phyloP scores from a whole-genome alignment of 2,113 vertebrate genomes.

The Brachyhypopomus occidentalis region DNA sequence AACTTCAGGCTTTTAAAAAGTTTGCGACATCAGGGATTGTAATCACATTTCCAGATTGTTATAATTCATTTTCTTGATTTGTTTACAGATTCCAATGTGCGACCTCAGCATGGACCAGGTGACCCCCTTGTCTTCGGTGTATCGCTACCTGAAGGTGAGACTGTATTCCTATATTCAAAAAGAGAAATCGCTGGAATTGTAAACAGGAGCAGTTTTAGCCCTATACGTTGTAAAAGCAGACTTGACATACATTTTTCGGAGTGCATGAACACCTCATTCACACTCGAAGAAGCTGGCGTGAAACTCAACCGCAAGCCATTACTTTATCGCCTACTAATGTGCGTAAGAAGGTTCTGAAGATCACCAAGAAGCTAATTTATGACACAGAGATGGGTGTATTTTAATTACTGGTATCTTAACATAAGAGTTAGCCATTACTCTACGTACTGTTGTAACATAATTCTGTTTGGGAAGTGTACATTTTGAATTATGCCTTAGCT shows the following conservation, averaged over 20 bases:
- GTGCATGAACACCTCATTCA: background rate
- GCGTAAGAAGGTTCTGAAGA: too few species aligned
- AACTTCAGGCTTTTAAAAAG: background rate
- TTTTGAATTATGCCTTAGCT: too few species aligned
- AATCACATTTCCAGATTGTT: background rate
- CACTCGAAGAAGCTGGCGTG: background rate
- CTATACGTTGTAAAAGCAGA: background rate
- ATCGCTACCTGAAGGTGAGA: slow-evolving; percentile 83
- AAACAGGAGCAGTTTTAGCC: too few species aligned
- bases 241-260: background rate
- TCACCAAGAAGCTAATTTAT: too few species aligned
- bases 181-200: too few species aligned
- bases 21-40: background rate
- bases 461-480: too few species aligned
- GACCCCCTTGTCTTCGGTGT: slow-evolving; percentile 74
- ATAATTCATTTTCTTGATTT: background rate
- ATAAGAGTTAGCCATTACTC: background rate
- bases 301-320: too few species aligned
- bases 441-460: too few species aligned
- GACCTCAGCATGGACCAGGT: slow-evolving; percentile 86
- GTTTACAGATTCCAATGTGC: slow-evolving; percentile 72
- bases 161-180: too few species aligned
- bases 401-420: too few species aligned
- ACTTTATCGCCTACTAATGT: too few species aligned
- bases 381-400: too few species aligned